Evolutionary conservation across 1,140 invertebrate genomes (phyloP).

Genomic region (Spodoptera frugiperda): DNA sequence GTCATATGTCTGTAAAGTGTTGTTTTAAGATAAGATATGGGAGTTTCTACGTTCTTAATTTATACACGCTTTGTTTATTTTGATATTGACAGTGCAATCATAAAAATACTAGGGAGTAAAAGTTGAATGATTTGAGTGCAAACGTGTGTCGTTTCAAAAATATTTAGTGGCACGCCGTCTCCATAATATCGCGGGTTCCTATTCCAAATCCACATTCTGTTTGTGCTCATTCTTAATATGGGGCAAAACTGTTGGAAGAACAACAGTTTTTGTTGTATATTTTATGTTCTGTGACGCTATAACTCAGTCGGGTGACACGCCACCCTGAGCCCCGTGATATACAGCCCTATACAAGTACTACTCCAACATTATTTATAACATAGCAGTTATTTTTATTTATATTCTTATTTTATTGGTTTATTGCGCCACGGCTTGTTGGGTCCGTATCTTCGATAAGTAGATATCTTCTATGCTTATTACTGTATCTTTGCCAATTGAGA

Average conservation of each 20-base stretch:
- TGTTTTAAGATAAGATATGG: no score
- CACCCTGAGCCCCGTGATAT: constrained; percentile 75
- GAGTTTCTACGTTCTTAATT: no score
- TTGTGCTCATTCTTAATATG: constrained; percentile 84
- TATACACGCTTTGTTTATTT: no score
- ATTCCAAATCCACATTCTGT: constrained; percentile 81
- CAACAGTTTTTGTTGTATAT: constrained; percentile 85
- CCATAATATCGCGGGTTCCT: constrained; percentile 54
- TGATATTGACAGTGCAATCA: no score
- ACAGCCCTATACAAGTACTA: constrained; percentile 61
- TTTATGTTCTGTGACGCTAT: constrained; percentile 84
- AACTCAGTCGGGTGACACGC: constrained; percentile 76
- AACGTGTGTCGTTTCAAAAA: not conserved
- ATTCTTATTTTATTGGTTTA: constrained; percentile 82
- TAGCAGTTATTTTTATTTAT: constrained; percentile 84
- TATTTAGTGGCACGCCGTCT: constrained; percentile 55
- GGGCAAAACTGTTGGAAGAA: constrained; percentile 84
- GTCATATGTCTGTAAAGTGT: no score
- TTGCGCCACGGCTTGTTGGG: constrained; percentile 76
- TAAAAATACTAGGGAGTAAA: no score
- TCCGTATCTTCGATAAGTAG: constrained; percentile 53
- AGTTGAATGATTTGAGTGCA: not conserved
- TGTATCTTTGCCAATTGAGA: constrained; percentile 39
- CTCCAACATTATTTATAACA: constrained; percentile 76
- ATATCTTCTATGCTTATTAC: constrained; percentile 44